Evolutionary conservation across 2,888 invertebrate species (phyloP), one percentile per base, ranked within the genome.

Genomic region (Crocallis elinguaria): DNA sequence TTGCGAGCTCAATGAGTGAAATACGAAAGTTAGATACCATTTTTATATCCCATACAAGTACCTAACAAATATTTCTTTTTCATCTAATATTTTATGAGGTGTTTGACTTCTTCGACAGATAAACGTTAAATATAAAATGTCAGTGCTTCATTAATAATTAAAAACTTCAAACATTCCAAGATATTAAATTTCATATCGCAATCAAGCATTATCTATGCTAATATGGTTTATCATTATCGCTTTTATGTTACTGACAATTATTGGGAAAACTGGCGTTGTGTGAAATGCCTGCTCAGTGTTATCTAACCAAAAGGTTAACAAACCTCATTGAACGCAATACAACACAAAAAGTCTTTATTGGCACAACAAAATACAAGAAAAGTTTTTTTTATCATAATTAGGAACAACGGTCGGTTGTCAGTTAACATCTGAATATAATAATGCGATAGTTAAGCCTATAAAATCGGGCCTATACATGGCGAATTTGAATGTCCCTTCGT

Each of bases 51-150:
- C n/a, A n/a, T n/a, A n/a, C n/a, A n/a, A n/a, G n/a, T 27, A 27
- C 27, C 27, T 29, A 29, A 11, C 11, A 6, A 19, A 4, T 3
- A 4, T 19, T 29, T 9, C n/a, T n/a, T n/a, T n/a, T n/a, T n/a
- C n/a, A n/a, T n/a, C n/a, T n/a, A n/a, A n/a, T n/a, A n/a, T n/a
- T 25, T 54, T 62, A 30, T 51, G 48, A 44, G 16, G 55, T 51
- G 67, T 69, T 58, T 64, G 68, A 66, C 57, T 60, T 62, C 56
- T 59, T 45, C 44, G 53, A 52, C 54, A 57, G 29, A 49, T 54
- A 37, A 50, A 38, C 51, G 49, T 49, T 5, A 51, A 57, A n/a
- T n/a, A n/a, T n/a, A 54, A 55, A 51, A 49, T 37, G 32, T 52
- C 43, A 46, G 49, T 46, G 49, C 37, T 49, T 55, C 57, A 48